Base-by-base conservation (phyloP, 2,797 vertebrate species). In the Melanotaenia maccullochi region DNA sequence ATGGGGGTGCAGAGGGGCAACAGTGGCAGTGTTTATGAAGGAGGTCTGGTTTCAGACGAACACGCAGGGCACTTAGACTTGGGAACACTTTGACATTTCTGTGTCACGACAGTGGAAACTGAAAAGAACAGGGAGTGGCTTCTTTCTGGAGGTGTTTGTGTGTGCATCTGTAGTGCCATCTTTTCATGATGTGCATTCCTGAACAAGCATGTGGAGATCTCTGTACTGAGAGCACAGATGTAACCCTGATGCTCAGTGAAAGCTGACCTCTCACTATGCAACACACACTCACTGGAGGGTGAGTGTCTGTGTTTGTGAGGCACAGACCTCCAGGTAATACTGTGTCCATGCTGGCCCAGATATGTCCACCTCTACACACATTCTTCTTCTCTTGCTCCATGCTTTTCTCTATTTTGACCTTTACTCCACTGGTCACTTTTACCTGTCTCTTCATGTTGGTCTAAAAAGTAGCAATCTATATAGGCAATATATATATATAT, bases 21-120 rank as follows among this genome's bases (percentile, higher is more conserved):
- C 7, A 6, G 65, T 47, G 22, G 52, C 55, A 65, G 68, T 71
- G 63, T 65, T 61, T 35, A 64, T 65, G 71, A 67, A 51, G 57
- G 24, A 38, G 40, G 66, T 80, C 58, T 73, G 72, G 73, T 80
- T 80, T 81, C 76, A 67, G 68, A 74, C 3, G 82, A 75, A 73
- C 71, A 76, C 72, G 76, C 73, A 70, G 79, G 71, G 72, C 62
- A 60, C 65, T 76, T 32, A 68, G 60, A 84, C 75, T 79, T 38
- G 25, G 74, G 81, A 90, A 82, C 73, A 70, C 22, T 47, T 78
- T 90, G 90, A 86, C 83, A 88, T 90, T 84, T 92, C n/a, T 72
- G 75, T 58, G 60, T 81, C 0, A 55, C 72, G 65, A 68, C 2
- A 32, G 40, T 7, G 51, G 30, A 5, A 56, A 76, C 60, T 65